phyloP scores from a whole-genome alignment of 1,140 invertebrate genomes.

The Zaprionus ghesquierei region DNA sequence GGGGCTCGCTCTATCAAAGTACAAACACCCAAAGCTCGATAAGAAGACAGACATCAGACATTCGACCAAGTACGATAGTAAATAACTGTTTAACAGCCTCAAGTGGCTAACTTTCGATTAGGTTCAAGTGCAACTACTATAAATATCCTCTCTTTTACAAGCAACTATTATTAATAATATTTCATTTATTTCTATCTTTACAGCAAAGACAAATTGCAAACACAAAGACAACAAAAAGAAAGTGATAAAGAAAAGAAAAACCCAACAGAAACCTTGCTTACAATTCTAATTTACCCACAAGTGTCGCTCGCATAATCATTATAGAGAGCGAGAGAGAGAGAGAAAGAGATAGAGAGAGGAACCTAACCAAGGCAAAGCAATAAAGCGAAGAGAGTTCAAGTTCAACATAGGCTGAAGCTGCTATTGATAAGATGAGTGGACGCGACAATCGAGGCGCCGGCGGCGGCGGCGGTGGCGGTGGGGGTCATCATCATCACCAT shows the following conservation, averaged over 20 bases:
- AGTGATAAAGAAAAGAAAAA: not conserved
- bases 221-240: not conserved
- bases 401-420: slow-evolving; percentile 44
- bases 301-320: slow-evolving; percentile 6
- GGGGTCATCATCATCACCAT: slow-evolving; percentile 61
- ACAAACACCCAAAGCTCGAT: slow-evolving; percentile 10
- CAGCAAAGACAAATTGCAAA: slow-evolving; percentile 66
- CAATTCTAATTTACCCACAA: slow-evolving; percentile 17
- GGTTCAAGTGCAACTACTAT: no score
- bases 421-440: slow-evolving; percentile 79
- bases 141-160: not conserved
- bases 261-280: slow-evolving; percentile 22
- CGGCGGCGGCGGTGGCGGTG: slow-evolving; percentile 53
- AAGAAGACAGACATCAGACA: slow-evolving; percentile 12
- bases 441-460: slow-evolving; percentile 76
- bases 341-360: not conserved
- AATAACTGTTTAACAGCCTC: slow-evolving; percentile 14
- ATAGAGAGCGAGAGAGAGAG: not conserved
- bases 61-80: not conserved
- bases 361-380: slow-evolving; percentile 26
- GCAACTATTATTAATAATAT: not conserved
- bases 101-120: slow-evolving; percentile 7
- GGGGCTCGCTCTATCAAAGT: slow-evolving; percentile 49
- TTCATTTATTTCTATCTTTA: slow-evolving; percentile 22
- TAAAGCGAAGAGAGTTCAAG: slow-evolving; percentile 49